Evolutionary conservation across 2,797 vertebrate genomes (phyloP).

Genomic region (Brotula barbata): DNA sequence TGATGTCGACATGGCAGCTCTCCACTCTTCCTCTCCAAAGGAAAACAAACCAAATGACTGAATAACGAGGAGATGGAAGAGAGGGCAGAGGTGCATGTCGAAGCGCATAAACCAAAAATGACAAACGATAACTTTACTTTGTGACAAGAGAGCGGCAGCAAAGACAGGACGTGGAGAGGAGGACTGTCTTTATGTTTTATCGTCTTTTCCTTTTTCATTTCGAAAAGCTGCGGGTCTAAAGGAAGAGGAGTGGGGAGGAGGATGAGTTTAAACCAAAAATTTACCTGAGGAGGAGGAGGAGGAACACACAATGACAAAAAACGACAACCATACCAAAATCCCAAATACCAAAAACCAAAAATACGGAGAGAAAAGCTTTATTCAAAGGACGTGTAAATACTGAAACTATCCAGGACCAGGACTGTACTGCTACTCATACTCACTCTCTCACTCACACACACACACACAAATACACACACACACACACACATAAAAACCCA

Average conservation of each 20-base stretch:
- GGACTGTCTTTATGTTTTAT: conserved; percentile 55
- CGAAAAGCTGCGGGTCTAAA: conserved; percentile 75
- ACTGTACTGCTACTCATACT: conserved; percentile 57
- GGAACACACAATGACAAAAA: conserved; percentile 78
- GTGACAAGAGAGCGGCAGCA: conserved; percentile 69
- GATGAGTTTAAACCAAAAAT: conserved; percentile 83
- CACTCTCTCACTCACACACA: conserved; percentile 27
- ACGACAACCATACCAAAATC: conserved; percentile 82
- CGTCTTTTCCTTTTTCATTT: conserved; percentile 45
- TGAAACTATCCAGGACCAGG: conserved; percentile 82
- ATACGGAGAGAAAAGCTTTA: conserved; percentile 92
- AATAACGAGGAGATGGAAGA: conserved; percentile 50
- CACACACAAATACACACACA: conserved; percentile 18
- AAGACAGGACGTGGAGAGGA: conserved; percentile 57
- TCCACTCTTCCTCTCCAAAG: conserved; percentile 57
- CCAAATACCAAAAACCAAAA: conserved; percentile 89
- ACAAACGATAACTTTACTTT: conserved; percentile 75
- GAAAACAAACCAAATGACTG: conserved; percentile 69
- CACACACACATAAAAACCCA: conserved; percentile 54
- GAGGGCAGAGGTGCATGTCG: conserved; percentile 53
- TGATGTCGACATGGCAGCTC: conserved; percentile 56
- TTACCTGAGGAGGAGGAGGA: conserved; percentile 70
- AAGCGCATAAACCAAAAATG: conserved; percentile 78
- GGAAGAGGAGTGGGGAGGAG: conserved; percentile 65
- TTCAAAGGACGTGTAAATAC: conserved; percentile 92